These are phyloP conservation scores for Paraplagusia blochii DNA, from an alignment of 2,113 vertebrate genomes.

Conservation along the genomic window DNA sequence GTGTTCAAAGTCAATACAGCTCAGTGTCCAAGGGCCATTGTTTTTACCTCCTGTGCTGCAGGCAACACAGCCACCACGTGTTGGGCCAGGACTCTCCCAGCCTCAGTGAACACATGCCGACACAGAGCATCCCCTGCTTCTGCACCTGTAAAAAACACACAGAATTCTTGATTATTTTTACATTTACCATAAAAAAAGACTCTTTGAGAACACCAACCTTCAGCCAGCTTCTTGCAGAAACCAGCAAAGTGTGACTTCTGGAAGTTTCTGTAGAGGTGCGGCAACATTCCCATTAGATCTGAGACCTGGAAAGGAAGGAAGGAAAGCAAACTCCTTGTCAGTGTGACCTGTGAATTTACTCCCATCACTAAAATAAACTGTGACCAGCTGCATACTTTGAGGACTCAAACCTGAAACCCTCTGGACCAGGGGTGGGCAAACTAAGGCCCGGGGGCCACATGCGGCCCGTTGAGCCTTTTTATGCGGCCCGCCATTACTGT, in stretches of 20 bases:
- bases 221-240: slow-evolving; percentile 84
- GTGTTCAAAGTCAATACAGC: not conserved
- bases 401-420: no score
- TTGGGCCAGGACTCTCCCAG: slow-evolving; percentile 82
- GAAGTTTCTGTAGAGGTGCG: slow-evolving; percentile 86
- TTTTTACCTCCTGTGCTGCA: slow-evolving; percentile 76
- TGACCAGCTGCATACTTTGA: no score
- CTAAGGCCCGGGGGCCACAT: no score
- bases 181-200: not conserved
- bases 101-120: slow-evolving; percentile 75
- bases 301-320: slow-evolving; percentile 73
- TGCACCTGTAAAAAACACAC: slow-evolving; percentile 73
- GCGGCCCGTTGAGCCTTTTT: no score
- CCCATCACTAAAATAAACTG: no score
- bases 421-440: no score
- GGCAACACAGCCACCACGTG: slow-evolving; percentile 87
- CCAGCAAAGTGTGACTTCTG: slow-evolving; percentile 89
- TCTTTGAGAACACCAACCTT: slow-evolving; percentile 72
- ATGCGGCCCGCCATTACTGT: no score
- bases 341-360: no score
- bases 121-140: slow-evolving; percentile 82
- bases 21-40: not conserved
- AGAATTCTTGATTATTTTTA: not conserved
- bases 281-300: slow-evolving; percentile 83
- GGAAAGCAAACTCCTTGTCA: not conserved